phyloP scores from a whole-genome alignment of 2,888 invertebrate genomes.

The Andrena haemorrhoa region DNA sequence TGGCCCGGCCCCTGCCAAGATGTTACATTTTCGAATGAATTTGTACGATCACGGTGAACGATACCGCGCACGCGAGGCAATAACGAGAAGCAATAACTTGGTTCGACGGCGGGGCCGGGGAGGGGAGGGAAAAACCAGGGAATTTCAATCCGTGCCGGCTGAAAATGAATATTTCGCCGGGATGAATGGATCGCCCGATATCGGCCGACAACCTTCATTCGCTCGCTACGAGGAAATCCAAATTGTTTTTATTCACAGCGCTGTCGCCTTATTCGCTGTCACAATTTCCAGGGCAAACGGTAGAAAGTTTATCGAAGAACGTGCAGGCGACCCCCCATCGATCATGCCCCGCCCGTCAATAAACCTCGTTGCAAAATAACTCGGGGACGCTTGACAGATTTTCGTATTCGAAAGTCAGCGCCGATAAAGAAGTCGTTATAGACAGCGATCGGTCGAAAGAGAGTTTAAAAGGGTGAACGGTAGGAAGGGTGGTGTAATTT shows the following conservation, averaged over 20 bases:
- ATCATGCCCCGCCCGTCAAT: conserved; percentile 40
- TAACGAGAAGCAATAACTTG: conserved; percentile 4
- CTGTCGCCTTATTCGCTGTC: conserved; percentile 11
- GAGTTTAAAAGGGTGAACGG: neutral
- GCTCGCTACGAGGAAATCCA: neutral
- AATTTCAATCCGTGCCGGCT: neutral
- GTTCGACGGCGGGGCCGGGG: neutral
- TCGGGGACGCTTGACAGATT: conserved; percentile 15
- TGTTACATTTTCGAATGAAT: conserved; percentile 1
- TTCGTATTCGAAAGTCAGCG: conserved; percentile 13
- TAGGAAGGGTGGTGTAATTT: neutral
- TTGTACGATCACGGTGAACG: conserved; percentile 9
- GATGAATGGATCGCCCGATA: neutral
- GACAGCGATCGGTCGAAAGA: neutral
- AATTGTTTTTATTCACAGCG: conserved; percentile 32
- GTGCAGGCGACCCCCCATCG: conserved; percentile 38
- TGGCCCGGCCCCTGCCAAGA: neutral
- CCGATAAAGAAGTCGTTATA: neutral
- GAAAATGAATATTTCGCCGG: conserved; percentile 4
- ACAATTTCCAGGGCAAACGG: conserved; percentile 40
- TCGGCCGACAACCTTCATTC: conserved; percentile 17
- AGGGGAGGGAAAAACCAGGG: neutral
- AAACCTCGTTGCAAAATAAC: conserved; percentile 28
- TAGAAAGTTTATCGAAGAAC: conserved; percentile 52
- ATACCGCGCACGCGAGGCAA: neutral